A percentile compares a stretch with the other conserved stretches of the same genome.
These are phyloP conservation scores for Pterois miles DNA, from an alignment of 2,797 vertebrate genomes.

Conservation along the genomic window DNA sequence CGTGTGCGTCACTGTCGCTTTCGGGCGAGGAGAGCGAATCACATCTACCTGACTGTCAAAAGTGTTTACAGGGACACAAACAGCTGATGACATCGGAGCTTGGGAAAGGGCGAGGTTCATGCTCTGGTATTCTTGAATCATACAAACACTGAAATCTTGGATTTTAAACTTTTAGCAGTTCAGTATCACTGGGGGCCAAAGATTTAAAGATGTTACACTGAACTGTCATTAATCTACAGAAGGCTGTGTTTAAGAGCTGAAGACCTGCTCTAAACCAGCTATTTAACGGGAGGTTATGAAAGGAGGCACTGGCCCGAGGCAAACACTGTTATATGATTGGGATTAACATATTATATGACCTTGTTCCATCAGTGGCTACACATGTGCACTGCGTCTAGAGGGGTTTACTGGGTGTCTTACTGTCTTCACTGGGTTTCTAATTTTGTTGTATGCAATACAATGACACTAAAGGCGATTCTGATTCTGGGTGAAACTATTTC, in stretches of 20 bases:
- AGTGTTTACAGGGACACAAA: constrained; percentile 40
- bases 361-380: constrained; percentile 9
- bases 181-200: neutral
- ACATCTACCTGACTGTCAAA: constrained; percentile 36
- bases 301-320: constrained; percentile 10
- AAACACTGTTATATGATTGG: constrained; percentile 2
- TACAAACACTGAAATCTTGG: neutral
- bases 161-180: neutral
- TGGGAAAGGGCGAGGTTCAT: constrained; percentile 40
- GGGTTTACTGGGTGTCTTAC: neutral
- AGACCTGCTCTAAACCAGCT: constrained; percentile 1
- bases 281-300: constrained; percentile 11
- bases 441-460: too few relatives aligned
- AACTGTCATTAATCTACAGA: constrained; percentile 19
- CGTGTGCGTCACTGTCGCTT: constrained; percentile 38
- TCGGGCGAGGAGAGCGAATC: constrained; percentile 4
- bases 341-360: constrained; percentile 23
- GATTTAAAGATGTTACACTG: neutral
- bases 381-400: neutral
- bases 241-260: constrained; percentile 31
- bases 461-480: too few relatives aligned
- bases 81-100: constrained; percentile 13
- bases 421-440: too few relatives aligned
- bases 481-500: too few relatives aligned
- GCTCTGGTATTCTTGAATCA: constrained; percentile 5